Evolutionary conservation across 1,140 invertebrate genomes (phyloP).

Genomic region (Chironomus tepperi): DNA sequence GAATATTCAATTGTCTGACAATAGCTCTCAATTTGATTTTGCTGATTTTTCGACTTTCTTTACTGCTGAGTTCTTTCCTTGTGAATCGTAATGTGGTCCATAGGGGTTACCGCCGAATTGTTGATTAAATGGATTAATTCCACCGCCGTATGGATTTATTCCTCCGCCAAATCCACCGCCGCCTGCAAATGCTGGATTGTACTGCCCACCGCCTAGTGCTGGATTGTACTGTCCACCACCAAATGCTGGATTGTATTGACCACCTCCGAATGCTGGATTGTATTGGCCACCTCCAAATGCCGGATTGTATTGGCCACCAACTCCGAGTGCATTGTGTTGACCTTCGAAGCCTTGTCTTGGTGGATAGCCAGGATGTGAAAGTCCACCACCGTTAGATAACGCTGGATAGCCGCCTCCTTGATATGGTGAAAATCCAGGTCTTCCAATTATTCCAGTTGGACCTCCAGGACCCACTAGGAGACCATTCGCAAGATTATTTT

Average conservation of each 20-base stretch:
- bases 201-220: background rate
- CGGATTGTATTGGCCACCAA: background rate
- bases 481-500: constrained; percentile 34
- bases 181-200: background rate
- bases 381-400: background rate
- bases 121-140: background rate
- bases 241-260: constrained; percentile 1
- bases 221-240: background rate
- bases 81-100: constrained; percentile 2
- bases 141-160: background rate
- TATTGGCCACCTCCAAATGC: background rate
- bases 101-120: background rate
- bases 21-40: too few species aligned
- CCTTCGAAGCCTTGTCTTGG: background rate
- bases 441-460: constrained; percentile 45
- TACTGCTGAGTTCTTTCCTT: background rate
- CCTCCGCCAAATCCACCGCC: background rate
- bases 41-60: constrained; percentile 10
- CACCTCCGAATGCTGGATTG: background rate
- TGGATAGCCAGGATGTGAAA: background rate
- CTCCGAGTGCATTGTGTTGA: background rate
- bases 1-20: background rate
- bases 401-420: background rate
- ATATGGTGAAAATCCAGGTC: constrained; percentile 26
- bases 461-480: constrained; percentile 49